Conservation (phyloP, 1,140 invertebrate species). For the Eubasilissa regina region DNA sequence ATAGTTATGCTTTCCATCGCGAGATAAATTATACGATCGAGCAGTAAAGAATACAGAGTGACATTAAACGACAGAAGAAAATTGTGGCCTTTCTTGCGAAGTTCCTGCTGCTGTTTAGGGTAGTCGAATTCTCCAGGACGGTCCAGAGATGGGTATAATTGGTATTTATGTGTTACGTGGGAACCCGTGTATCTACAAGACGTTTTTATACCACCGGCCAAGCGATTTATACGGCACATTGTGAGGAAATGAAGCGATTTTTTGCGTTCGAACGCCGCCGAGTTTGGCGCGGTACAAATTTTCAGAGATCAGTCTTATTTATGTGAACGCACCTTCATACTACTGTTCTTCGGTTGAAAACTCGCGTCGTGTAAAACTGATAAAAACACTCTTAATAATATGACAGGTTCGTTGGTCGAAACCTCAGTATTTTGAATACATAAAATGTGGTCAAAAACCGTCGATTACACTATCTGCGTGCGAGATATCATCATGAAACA, state of each 20-base stretch:
- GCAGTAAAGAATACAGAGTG: no score
- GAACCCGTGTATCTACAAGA: slow-evolving; percentile 49
- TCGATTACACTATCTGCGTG: no score
- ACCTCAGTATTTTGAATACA: no score
- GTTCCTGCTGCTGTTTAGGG: neutral
- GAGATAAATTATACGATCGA: no score
- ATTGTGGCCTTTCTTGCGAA: neutral
- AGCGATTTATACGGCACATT: slow-evolving; percentile 41
- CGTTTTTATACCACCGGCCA: slow-evolving; percentile 40
- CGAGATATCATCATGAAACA: no score
- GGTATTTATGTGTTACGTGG: slow-evolving; percentile 56
- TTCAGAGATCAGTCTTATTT: slow-evolving; percentile 12
- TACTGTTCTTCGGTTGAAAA: no score
- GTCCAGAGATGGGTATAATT: slow-evolving; percentile 54
- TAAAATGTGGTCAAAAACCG: no score
- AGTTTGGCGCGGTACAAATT: slow-evolving; percentile 41
- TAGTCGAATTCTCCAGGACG: slow-evolving; percentile 28
- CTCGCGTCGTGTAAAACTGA: no score
- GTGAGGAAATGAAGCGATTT: slow-evolving; percentile 42
- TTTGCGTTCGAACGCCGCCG: slow-evolving; percentile 21
- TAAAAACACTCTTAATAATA: no score
- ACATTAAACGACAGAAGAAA: neutral
- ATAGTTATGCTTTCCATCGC: no score
- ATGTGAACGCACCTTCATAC: neutral
- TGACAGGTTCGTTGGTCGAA: no score